phyloP scores from a whole-genome alignment of 2,113 vertebrate species.

The Corynorhinus townsendii region DNA sequence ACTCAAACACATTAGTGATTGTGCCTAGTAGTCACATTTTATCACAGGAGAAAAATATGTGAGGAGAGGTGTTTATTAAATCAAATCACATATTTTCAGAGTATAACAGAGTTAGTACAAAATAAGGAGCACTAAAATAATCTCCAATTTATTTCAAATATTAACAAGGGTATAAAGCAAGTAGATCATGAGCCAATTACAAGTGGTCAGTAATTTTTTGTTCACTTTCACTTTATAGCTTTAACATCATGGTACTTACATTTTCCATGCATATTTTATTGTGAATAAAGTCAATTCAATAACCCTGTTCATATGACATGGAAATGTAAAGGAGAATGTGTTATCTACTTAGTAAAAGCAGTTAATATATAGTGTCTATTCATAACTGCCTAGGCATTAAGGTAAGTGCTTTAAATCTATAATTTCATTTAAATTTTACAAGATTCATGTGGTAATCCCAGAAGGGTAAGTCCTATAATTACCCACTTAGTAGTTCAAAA shows the following conservation, averaged over 20 bases:
- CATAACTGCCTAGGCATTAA: neutral
- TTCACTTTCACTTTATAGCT: neutral
- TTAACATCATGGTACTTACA: neutral
- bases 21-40: neutral
- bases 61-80: neutral
- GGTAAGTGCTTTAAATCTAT: neutral
- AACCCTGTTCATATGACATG: neutral
- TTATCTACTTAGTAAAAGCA: neutral
- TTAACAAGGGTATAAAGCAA: neutral
- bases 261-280: neutral
- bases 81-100: neutral
- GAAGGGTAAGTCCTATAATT: neutral
- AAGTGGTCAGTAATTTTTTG: neutral
- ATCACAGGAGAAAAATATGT: neutral
- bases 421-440: neutral
- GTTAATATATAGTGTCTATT: neutral
- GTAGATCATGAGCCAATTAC: neutral
- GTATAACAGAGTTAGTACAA: neutral
- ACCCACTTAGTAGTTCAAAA: neutral
- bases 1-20: neutral
- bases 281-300: neutral
- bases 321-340: neutral
- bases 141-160: neutral
- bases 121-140: neutral
- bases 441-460: neutral